Evolutionary conservation across 1,140 invertebrate species (phyloP).

Genomic region (Chionoecetes opilio): DNA sequence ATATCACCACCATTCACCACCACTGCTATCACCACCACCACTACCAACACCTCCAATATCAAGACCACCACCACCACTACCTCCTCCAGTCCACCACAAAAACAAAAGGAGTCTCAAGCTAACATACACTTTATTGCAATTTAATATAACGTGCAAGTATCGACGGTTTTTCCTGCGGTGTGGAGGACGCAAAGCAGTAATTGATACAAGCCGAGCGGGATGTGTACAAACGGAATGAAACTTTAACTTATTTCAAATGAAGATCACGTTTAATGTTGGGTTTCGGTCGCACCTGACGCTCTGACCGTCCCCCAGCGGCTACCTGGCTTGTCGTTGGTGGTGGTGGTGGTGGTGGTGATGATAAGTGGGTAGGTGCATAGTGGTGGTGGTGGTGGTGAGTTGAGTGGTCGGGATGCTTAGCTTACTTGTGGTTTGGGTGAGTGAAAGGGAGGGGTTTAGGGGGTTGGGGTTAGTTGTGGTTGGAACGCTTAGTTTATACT

Average conservation of each 20-base stretch:
- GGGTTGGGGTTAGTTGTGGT: too few species aligned
- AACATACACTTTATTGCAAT: slow-evolving; percentile 20
- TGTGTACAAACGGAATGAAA: slow-evolving; percentile 20
- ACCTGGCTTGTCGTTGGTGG: neutral
- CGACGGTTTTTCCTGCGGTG: neutral
- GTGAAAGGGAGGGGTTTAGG: too few species aligned
- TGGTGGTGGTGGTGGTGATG: neutral
- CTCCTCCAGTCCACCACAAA: neutral
- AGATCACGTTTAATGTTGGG: neutral
- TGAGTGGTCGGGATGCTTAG: too few species aligned
- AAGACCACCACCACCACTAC: neutral
- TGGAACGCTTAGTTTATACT: too few species aligned
- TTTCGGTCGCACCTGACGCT: slow-evolving; percentile 4
- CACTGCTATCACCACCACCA: neutral
- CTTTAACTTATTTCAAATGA: slow-evolving; percentile 15
- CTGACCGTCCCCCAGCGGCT: neutral
- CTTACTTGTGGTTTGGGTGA: too few species aligned
- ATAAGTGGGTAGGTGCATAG: neutral
- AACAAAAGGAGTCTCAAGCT: neutral
- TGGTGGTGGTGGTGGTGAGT: neutral
- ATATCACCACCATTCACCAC: slow-evolving; percentile 1
- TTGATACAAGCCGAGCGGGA: slow-evolving; percentile 6
- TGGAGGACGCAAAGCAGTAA: neutral
- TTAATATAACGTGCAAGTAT: neutral
- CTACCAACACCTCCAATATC: neutral